A percentile compares a stretch with the other conserved stretches of the same genome.
phyloP scores from a whole-genome alignment of 2,888 invertebrate genomes.

The Heliconius ismenius region DNA sequence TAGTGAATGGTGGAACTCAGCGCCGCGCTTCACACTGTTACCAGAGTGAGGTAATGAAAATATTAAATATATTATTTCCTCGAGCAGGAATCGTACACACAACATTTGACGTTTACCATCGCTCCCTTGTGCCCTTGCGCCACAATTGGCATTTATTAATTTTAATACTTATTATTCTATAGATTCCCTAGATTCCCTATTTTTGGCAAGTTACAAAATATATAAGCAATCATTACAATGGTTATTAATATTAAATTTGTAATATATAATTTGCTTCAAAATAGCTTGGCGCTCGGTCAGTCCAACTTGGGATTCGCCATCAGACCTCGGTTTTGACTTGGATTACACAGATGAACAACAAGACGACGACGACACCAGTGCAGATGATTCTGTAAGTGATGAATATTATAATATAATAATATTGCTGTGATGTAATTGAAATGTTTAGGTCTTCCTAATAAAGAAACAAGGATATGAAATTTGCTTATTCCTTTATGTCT shows the following conservation, averaged over 20 bases:
- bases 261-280: conserved; percentile 30
- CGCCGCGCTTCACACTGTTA: neutral
- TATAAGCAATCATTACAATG: too few relatives aligned
- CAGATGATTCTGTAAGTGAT: conserved; percentile 89
- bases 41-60: neutral
- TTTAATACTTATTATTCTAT: neutral
- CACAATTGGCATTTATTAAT: neutral
- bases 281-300: conserved; percentile 73
- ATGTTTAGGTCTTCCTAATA: too few relatives aligned
- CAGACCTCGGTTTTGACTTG: conserved; percentile 87
- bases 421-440: too few relatives aligned
- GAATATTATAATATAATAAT: neutral
- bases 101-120: too few relatives aligned
- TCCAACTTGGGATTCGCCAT: conserved; percentile 91
- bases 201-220: too few relatives aligned
- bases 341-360: conserved; percentile 94
- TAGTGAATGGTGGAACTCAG: neutral
- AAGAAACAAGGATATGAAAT: too few relatives aligned
- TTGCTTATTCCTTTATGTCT: too few relatives aligned
- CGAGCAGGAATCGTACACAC: neutral
- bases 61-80: neutral
- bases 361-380: conserved; percentile 95
- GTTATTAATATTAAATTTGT: neutral
- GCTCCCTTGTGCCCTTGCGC: too few relatives aligned
- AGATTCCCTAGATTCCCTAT: too few relatives aligned